Evolutionary conservation across 2,113 vertebrate genomes (phyloP).

Genomic region (Poeciliopsis retropinna): DNA sequence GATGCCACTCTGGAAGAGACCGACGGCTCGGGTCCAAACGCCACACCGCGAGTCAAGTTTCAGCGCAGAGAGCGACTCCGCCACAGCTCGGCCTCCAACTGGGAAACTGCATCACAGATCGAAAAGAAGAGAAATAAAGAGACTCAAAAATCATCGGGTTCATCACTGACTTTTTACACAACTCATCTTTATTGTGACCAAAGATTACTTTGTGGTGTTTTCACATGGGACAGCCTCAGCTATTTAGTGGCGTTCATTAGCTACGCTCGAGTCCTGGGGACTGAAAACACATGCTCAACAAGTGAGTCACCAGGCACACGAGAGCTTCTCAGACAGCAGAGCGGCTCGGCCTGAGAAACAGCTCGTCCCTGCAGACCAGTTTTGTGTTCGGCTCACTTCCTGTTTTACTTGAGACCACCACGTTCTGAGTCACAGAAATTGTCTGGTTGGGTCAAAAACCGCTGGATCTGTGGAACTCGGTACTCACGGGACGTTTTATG

Average conservation of each 20-base stretch:
- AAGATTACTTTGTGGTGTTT: constrained; percentile 49
- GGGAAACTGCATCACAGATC: constrained; percentile 18
- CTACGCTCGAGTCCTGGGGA: constrained; percentile 47
- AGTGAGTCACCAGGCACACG: constrained; percentile 55
- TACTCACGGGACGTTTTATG: constrained; percentile 40
- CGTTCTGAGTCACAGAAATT: constrained; percentile 55
- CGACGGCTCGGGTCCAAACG: constrained; percentile 22
- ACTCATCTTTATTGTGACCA: constrained; percentile 45
- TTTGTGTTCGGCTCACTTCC: constrained; percentile 66
- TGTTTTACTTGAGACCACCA: constrained; percentile 54
- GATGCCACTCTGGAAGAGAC: constrained; percentile 45
- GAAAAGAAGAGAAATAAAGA: constrained; percentile 19
- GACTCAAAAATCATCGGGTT: constrained; percentile 22
- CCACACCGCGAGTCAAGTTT: constrained; percentile 43
- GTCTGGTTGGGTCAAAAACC: constrained; percentile 12
- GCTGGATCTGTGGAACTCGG: constrained; percentile 26
- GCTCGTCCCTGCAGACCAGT: constrained; percentile 60
- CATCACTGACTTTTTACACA: constrained; percentile 14
- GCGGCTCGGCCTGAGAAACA: constrained; percentile 69
- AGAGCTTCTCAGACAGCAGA: constrained; percentile 56
- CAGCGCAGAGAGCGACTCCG: constrained; percentile 21
- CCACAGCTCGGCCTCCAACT: constrained; percentile 34
- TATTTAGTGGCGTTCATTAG: constrained; percentile 66
- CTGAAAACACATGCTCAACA: constrained; percentile 62
- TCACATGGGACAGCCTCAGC: constrained; percentile 48